Conservation (phyloP, 2,113 vertebrate genomes). For the Charadrius vociferus region DNA sequence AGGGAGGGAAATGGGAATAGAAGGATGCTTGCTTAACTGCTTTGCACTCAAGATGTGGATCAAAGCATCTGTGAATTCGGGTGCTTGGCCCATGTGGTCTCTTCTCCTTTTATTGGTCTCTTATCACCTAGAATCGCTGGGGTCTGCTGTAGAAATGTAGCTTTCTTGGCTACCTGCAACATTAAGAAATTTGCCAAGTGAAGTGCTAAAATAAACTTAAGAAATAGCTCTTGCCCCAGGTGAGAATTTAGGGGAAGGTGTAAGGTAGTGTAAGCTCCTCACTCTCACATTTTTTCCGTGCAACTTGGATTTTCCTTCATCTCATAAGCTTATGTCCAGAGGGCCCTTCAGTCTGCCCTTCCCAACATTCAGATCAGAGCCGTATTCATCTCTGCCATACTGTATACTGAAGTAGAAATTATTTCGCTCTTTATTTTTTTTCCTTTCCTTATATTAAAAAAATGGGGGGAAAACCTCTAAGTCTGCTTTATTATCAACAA, state of each 20-base stretch:
- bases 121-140: not conserved
- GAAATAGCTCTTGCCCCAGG: not conserved
- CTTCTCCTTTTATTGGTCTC: not conserved
- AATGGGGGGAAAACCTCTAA: not conserved
- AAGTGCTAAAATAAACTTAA: not conserved
- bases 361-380: not conserved
- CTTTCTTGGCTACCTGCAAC: not conserved
- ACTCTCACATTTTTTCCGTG: not conserved
- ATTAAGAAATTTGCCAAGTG: not conserved
- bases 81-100: not conserved
- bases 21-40: not conserved
- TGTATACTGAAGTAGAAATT: not conserved
- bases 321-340: not conserved
- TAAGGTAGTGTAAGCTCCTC: not conserved
- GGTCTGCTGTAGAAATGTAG: not conserved
- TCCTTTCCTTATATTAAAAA: not conserved
- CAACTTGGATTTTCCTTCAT: not conserved
- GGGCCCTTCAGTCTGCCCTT: not conserved
- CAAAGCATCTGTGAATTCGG: not conserved
- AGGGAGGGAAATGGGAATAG: not conserved
- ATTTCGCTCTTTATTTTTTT: not conserved
- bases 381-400: not conserved
- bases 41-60: not conserved
- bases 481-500: not conserved
- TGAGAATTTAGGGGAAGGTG: not conserved